Base-by-base conservation (phyloP, 1,140 invertebrate species). In the Vanessa atalanta region DNA sequence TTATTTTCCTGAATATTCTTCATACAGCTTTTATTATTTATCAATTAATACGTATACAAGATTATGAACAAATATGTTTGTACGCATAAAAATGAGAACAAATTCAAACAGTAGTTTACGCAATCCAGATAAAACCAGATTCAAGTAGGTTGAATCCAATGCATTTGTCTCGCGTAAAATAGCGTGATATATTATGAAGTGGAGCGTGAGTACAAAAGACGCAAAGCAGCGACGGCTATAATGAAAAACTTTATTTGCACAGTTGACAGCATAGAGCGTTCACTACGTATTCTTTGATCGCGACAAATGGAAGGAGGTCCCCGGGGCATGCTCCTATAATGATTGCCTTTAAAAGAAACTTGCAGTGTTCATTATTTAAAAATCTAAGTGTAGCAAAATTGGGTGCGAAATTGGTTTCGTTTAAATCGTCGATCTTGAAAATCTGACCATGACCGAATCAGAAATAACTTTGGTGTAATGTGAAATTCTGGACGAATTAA, bases 211-310 rank as follows among this genome's bases (percentile, higher is more conserved):
- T 31, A 16, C 61, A 53, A 73, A 61, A 73, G 51, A 70, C 63
- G 67, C 50, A 74, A 74, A 70, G 60, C 51, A 69, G 68, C 65
- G 48, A 68, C 16, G 66, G 50, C 60, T 70, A 70, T 63, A 73
- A 73, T 73, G 71, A 70, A 74, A 74, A 74, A 70, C 31, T 65
- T 74, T 74, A 74, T 74, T 74, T 74, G 63, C 57, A 53, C 67
- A 74, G 72, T 73, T 68, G 57, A 64, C 48, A 72, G 64, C 64
- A 72, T 60, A 63, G 50, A 55, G 15, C 71, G 71, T 70, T 70
- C 68, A 31, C 47, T 61, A 68, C 66, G 66, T 65, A 53, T 53
- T 65, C 65, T 73, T 68, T 68, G 48, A 73, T 73, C 47, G 72
- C 72, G 72, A 73, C 72, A 73, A 73, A 73, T 73, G 61, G 73